Percentiles rank a stretch among this genome's conserved stretches.
These are phyloP conservation scores for Gnathonemus echidnorhynchus DNA, from an alignment of 2,113 vertebrate species.

Conservation along the genomic window DNA sequence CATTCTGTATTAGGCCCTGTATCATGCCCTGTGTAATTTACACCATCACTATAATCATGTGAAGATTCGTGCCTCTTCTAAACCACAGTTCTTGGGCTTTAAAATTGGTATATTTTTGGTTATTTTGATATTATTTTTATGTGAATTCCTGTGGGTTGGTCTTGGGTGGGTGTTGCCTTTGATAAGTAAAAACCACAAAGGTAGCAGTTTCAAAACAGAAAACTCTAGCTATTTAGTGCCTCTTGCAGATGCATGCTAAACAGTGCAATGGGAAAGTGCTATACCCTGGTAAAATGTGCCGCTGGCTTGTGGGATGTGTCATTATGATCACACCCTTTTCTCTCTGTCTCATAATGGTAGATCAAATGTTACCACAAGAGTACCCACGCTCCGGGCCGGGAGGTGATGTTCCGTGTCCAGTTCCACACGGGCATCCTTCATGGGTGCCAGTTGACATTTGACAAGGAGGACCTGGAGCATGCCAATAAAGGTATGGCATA, in stretches of 20 bases:
- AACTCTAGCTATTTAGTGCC: neutral
- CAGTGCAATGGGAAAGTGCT: neutral
- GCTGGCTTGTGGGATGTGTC: neutral
- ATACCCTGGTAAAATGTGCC: neutral
- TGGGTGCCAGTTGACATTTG: constrained; percentile 62
- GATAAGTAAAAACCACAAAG: constrained; percentile 1
- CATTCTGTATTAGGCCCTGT: neutral
- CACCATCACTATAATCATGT: neutral
- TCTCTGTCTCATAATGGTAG: constrained; percentile 46
- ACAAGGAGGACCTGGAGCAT: constrained; percentile 78
- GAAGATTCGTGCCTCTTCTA: neutral
- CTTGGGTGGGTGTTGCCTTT: neutral
- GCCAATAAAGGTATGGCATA: constrained; percentile 60
- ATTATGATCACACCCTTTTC: neutral
- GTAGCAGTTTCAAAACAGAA: neutral
- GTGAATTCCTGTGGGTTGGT: neutral
- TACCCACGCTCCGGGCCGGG: constrained; percentile 54
- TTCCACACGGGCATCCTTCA: constrained; percentile 80
- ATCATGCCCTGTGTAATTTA: neutral
- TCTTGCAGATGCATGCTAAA: neutral
- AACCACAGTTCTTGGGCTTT: neutral
- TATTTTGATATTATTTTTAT: neutral
- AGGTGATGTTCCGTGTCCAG: constrained; percentile 80
- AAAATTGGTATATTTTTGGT: neutral
- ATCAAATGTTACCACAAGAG: constrained; percentile 84